A percentile compares a stretch with the other conserved stretches of the same genome.
These are phyloP conservation scores for Rhagologus leucostigma DNA, from an alignment of 2,113 vertebrate genomes.

Conservation along the genomic window DNA sequence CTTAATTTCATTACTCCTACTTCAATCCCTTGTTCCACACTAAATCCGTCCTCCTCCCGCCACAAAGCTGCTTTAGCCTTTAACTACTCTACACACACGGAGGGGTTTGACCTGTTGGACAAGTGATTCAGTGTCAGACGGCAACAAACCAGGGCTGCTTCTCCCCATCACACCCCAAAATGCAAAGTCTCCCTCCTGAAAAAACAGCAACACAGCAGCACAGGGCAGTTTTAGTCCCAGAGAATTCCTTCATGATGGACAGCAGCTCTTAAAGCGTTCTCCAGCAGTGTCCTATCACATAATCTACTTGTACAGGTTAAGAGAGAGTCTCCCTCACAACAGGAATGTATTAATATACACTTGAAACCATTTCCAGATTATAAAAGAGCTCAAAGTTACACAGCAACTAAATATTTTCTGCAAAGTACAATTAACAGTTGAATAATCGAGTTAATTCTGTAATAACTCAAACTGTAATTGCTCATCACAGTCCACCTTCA, in stretches of 20 bases:
- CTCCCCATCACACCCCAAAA: neutral
- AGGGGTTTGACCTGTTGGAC: slow-evolving; percentile 47
- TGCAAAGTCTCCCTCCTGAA: neutral
- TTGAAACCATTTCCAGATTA: neutral
- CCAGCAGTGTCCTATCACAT: neutral
- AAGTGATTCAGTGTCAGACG: slow-evolving; percentile 5
- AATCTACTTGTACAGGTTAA: neutral
- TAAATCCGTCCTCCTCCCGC: slow-evolving; percentile 47
- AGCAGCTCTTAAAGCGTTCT: neutral
- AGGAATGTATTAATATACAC: accelerated
- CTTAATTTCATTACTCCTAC: slow-evolving; percentile 25
- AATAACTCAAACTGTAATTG: neutral
- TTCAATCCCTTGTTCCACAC: slow-evolving; percentile 41
- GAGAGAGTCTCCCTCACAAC: neutral
- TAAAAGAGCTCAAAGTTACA: neutral
- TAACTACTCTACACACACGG: slow-evolving; percentile 5
- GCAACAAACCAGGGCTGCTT: neutral
- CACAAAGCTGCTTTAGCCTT: slow-evolving; percentile 30
- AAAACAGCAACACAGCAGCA: neutral
- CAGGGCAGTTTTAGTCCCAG: neutral
- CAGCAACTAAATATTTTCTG: neutral
- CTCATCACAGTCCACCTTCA: neutral
- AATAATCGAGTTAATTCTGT: neutral
- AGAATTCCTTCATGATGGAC: accelerated
- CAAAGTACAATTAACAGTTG: accelerated